Base-by-base conservation (phyloP, 2,113 vertebrate species). In the Micromys minutus region DNA sequence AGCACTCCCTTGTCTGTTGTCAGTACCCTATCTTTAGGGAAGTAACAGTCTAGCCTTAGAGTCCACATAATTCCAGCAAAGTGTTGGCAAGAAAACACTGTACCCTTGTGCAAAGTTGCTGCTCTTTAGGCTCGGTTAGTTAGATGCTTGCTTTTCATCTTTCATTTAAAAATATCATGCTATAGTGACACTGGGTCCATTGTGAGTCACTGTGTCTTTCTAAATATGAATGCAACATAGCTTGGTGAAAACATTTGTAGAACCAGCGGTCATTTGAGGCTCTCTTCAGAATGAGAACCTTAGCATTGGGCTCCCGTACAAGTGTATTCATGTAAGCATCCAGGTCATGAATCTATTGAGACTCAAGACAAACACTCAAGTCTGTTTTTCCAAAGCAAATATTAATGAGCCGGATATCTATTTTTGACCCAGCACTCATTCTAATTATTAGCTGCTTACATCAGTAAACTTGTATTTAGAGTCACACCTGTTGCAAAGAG, bases 401-500 rank as follows among this genome's bases (percentile, higher is more conserved):
- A 91, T 86, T 94, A 96, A 92, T 59, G n/a, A 97, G 69, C 83
- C 0, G 2, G 67, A 91, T 93, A 76, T 86, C 93, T 97, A 95
- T 92, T 95, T 67, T 95, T 89, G 93, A 96, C 77, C 93, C 86
- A 94, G 80, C 83, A 95, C 80, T 93, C 83, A 95, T 93, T 97
- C 91, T 79, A 94, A 94, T 95, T 97, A 97, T 96, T 97, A 96
- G 94, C 89, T 89, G 63, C 83, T 97, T 96, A 86, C 91, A 94
- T 95, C 95, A 95, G 94, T 95, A 94, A 92, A 95, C 72, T 91
- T 97, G 76, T 93, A 96, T 95, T 94, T 97, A 95, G 94, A 69
- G 85, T 90, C 77, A 95, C 95, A 97, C 95, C 93, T 97, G 96
- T 96, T 95, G 91, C 89, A 95, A 92, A 95, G 59, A 93, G 50